A percentile compares a stretch with the other conserved stretches of the same genome.
Evolutionary conservation across 2,888 invertebrate genomes (phyloP).

Genomic region (Rotaria socialis): DNA sequence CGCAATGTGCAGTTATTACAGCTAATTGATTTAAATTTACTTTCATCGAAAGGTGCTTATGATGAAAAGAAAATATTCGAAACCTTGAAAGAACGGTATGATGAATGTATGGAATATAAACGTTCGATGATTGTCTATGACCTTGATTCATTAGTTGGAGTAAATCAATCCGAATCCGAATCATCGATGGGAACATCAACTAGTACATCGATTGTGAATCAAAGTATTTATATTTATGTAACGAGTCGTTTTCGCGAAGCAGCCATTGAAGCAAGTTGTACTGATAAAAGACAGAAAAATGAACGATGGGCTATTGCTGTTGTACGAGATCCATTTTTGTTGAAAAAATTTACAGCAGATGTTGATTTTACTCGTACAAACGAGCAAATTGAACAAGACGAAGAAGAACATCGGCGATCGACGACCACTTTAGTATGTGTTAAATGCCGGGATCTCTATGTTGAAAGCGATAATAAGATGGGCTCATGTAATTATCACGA

Average conservation of each 20-base stretch:
- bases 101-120: not conserved
- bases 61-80: not conserved
- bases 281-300: not conserved
- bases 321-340: not conserved
- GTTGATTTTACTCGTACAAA: not conserved
- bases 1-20: constrained; percentile 4
- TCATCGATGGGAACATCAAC: not conserved
- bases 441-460: not conserved
- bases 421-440: not conserved
- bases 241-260: not conserved
- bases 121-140: constrained; percentile 29
- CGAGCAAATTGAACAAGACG: not conserved
- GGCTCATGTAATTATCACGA: not conserved
- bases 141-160: not conserved
- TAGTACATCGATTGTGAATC: not conserved
- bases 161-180: not conserved
- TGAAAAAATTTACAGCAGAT: not conserved
- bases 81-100: not conserved
- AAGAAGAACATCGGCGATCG: not conserved
- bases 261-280: not conserved
- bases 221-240: not conserved
- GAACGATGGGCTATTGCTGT: not conserved
- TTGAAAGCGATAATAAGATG: not conserved
- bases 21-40: not conserved
- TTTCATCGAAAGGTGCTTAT: not conserved